These are phyloP conservation scores for Drosophila arawakana DNA, from an alignment of 1,140 invertebrate species.

Conservation along the genomic window DNA sequence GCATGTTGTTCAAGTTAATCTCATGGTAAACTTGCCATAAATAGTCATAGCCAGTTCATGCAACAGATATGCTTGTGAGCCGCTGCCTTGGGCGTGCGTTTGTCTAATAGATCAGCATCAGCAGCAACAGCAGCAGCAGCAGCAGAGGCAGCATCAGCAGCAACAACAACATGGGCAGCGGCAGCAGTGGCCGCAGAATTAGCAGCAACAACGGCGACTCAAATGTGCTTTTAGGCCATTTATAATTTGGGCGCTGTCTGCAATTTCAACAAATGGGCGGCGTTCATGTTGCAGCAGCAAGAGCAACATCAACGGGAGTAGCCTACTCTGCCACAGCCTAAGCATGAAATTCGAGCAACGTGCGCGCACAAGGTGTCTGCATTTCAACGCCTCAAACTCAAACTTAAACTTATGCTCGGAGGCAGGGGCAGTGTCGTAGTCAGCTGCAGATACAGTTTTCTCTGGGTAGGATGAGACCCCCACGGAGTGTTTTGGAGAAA, in stretches of 20 bases:
- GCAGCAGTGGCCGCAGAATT: constrained; percentile 32
- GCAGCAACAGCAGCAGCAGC: constrained; percentile 36
- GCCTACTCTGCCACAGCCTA: constrained; percentile 26
- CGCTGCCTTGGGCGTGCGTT: constrained; percentile 75
- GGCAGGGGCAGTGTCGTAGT: too few relatives aligned
- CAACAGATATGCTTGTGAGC: constrained; percentile 49
- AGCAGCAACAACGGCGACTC: constrained; percentile 55
- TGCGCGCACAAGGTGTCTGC: constrained; percentile 79
- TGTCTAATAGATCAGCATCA: constrained; percentile 81
- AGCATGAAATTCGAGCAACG: constrained; percentile 74
- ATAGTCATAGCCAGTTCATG: constrained; percentile 53
- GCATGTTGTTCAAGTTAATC: constrained; percentile 64
- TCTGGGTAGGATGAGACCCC: constrained; percentile 9
- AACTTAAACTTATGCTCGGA: background rate
- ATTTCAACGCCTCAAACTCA: constrained; percentile 70
- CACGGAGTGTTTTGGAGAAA: constrained; percentile 23
- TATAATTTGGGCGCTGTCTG: constrained; percentile 77
- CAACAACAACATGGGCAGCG: constrained; percentile 60
- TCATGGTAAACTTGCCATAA: constrained; percentile 76
- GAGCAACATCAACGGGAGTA: constrained; percentile 13
- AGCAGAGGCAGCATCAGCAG: constrained; percentile 57
- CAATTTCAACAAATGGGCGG: constrained; percentile 72
- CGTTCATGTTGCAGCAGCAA: constrained; percentile 68
- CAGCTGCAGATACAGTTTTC: background rate
- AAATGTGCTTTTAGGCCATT: constrained; percentile 78